A percentile compares a stretch with the other conserved stretches of the same genome.
phyloP scores from a whole-genome alignment of 2,888 invertebrate species.

The Microplitis deprimator region DNA sequence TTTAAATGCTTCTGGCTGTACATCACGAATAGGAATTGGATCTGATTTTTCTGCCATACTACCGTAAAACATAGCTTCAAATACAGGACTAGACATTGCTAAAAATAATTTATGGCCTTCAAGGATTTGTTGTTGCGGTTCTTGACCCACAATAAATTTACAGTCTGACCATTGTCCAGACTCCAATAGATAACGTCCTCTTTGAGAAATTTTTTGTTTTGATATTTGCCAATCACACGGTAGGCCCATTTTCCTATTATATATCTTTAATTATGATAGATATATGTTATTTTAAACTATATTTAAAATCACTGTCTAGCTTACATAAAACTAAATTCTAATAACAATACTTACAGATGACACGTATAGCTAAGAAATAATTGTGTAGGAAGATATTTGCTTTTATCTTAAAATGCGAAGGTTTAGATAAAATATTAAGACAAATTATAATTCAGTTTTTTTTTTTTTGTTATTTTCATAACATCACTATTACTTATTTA shows the following conservation, averaged over 20 bases:
- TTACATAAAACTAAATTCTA: background rate
- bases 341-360: background rate
- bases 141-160: constrained; percentile 84
- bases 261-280: background rate
- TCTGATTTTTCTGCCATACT: constrained; percentile 85
- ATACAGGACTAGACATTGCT: constrained; percentile 90
- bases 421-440: background rate
- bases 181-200: constrained; percentile 83
- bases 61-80: constrained; percentile 91
- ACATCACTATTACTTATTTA: background rate
- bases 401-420: background rate
- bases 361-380: background rate
- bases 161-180: constrained; percentile 89
- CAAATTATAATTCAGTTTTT: background rate
- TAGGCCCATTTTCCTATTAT: constrained; percentile 71
- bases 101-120: constrained; percentile 85
- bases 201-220: constrained; percentile 80
- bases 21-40: constrained; percentile 86
- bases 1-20: constrained; percentile 89
- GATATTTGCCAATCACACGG: constrained; percentile 85
- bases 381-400: background rate
- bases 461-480: background rate
- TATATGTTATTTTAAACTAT: background rate
- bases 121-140: constrained; percentile 82
- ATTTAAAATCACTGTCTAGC: background rate